phyloP scores from a whole-genome alignment of 2,113 vertebrate genomes.

The Dipodomys merriami region DNA sequence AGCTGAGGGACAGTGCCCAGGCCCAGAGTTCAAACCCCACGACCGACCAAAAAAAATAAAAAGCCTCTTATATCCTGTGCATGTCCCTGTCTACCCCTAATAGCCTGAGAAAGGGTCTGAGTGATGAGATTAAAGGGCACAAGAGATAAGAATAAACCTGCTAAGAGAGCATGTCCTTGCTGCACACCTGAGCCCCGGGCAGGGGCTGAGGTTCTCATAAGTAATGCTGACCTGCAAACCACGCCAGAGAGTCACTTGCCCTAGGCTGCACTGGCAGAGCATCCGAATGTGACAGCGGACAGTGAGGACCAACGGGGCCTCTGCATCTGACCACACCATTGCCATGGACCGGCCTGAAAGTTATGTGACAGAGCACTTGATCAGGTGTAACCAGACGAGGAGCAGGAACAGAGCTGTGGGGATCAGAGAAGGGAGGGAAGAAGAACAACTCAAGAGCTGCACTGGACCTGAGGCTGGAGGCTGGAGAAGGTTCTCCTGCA shows the following conservation, averaged over 20 bases:
- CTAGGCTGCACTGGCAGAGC: background rate
- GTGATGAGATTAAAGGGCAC: background rate
- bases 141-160: background rate
- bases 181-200: no score
- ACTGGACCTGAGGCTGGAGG: no score
- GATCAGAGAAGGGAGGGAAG: background rate
- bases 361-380: background rate
- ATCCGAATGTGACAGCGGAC: background rate
- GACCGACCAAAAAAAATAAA: no score
- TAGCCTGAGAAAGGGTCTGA: background rate
- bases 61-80: background rate
- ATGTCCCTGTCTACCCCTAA: background rate
- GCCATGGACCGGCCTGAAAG: background rate
- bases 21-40: no score
- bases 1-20: no score
- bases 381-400: background rate
- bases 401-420: background rate
- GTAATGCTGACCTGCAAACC: no score
- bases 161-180: no score
- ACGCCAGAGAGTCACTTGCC: background rate
- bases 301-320: background rate
- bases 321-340: background rate
- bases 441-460: no score
- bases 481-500: background rate
- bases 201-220: no score